phyloP scores from a whole-genome alignment of 2,797 vertebrate genomes.

The Gymnothorax reevesii region DNA sequence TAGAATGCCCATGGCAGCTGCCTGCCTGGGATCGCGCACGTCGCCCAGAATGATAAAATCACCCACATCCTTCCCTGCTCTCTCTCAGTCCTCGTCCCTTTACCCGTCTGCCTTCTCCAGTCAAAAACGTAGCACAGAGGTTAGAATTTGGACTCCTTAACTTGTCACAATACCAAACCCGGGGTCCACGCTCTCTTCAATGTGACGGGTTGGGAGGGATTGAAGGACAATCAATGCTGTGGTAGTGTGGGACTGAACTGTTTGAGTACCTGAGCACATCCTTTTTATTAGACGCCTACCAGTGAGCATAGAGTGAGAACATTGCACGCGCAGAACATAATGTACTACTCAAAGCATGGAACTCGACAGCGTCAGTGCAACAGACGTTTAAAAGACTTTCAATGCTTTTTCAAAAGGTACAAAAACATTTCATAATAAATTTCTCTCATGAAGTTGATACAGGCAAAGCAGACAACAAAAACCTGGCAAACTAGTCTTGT shows the following conservation, averaged over 20 bases:
- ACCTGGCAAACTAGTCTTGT: neutral
- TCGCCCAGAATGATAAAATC: conserved; percentile 72
- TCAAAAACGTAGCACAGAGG: conserved; percentile 42
- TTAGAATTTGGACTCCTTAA: conserved; percentile 37
- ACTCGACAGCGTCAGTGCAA: neutral
- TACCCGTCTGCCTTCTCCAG: conserved; percentile 28
- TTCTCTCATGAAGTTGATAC: neutral
- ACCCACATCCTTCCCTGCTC: conserved; percentile 50
- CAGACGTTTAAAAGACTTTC: conserved; percentile 30
- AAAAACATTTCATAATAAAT: neutral
- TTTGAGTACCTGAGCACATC: conserved; percentile 10
- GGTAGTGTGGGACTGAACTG: conserved; percentile 6
- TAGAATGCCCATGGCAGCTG: conserved; percentile 68
- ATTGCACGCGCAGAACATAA: conserved; percentile 37
- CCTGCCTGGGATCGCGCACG: conserved; percentile 62
- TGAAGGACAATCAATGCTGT: conserved; percentile 47
- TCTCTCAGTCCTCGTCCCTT: conserved; percentile 28
- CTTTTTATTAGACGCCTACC: conserved; percentile 38
- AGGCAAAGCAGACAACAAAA: neutral
- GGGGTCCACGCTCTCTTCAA: conserved; percentile 43
- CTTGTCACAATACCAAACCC: conserved; percentile 41
- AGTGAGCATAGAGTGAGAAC: conserved; percentile 14
- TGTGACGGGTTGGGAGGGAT: conserved; percentile 51
- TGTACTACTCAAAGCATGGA: conserved; percentile 7
- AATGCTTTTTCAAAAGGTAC: neutral